Base-by-base conservation (phyloP, 2,797 vertebrate genomes). In the Gila robusta region DNA sequence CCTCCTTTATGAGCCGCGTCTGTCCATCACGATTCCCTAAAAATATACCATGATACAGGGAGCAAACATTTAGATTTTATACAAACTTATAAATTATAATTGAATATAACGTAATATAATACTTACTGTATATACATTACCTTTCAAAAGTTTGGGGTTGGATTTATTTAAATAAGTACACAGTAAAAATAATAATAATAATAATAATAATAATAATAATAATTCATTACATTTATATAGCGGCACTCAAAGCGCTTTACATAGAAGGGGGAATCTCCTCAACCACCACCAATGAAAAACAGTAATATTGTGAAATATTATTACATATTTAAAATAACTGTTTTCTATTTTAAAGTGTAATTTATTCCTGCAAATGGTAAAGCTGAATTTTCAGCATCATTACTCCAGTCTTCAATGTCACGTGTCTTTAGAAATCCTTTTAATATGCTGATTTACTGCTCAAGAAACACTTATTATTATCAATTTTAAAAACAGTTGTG, bases 21-120 rank as follows among this genome's bases (percentile, higher is more conserved):
- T 99, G 98, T 78, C 98, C 98, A 73, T 99, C 98, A 78, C 96
- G 97, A 90, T 96, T 97, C 77, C 98, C 98, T 99, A 91, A 19
- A 93, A 8, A 77, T 39, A 79, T 2, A 23, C 49, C 69, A 41
- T n/a, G 49, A 72, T 26, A 32, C 41, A 39, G 32, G 8, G 7
- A 59, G n/a, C 11, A 32, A 74, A 66, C 14, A 17, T 66, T 32
- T 17, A 4, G 28, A 66, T 66, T 66, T 17, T 66, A 66, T 32
- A 32, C 32, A 32, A 32, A 28, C 28, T 0, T 32, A 32, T 32
- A 28, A 8, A 39, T 39, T 39, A 8, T 39, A 39, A 8, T 8
- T 39, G 7, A 1, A 39, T 39, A 39, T 1, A 39, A 39, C 37
- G 1, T 32, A 32, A 32, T 32, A 32, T 35, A 41, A 35, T 19